Percentiles rank a stretch among this genome's conserved stretches.
phyloP scores from a whole-genome alignment of 1,140 invertebrate species.

The Adoxophyes honmai region DNA sequence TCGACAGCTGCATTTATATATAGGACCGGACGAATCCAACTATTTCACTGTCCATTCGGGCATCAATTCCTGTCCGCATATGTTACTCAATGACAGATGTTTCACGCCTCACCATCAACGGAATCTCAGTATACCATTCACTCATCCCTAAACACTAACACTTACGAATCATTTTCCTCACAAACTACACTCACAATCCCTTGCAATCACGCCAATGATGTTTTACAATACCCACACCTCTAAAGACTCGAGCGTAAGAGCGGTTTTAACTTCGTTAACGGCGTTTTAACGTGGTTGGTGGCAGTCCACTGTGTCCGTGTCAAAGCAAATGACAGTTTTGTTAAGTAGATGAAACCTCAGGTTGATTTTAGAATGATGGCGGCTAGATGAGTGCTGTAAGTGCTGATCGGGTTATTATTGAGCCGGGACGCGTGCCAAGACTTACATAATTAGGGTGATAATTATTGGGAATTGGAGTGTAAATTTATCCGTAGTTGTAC shows the following conservation, averaged over 20 bases:
- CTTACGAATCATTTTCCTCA: too few species aligned
- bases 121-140: background rate
- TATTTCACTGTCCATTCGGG: conserved; percentile 70
- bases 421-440: too few species aligned
- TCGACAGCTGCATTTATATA: conserved; percentile 67
- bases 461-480: too few species aligned
- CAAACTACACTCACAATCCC: too few species aligned
- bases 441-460: too few species aligned
- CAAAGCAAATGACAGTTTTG: conserved; percentile 8
- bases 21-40: conserved; percentile 59
- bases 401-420: too few species aligned
- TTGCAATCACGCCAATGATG: too few species aligned
- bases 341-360: conserved; percentile 1
- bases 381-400: background rate
- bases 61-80: conserved; percentile 72
- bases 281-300: background rate
- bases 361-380: background rate
- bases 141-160: too few species aligned
- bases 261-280: too few species aligned
- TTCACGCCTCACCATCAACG: conserved; percentile 48
- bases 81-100: conserved; percentile 73
- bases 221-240: too few species aligned
- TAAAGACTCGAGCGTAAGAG: too few species aligned
- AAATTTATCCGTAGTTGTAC: too few species aligned
- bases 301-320: background rate